Evolutionary conservation across 2,888 invertebrate species (phyloP), one percentile per base, ranked within the genome.

Genomic region (Cheilosia soror): DNA sequence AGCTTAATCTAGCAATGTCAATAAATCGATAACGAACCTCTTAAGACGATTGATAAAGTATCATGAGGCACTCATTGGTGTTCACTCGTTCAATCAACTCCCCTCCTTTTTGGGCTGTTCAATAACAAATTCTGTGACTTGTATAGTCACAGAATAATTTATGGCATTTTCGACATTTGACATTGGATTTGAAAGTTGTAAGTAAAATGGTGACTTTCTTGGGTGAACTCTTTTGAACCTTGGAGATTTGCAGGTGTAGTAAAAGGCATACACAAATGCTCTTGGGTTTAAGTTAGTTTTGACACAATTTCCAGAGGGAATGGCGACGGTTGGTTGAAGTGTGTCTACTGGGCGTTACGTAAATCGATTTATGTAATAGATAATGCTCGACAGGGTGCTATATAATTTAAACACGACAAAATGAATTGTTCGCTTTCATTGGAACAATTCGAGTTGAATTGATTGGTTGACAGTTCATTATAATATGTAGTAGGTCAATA

Each of bases 11-110:
- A 58, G 55, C 62, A 62, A 55, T 63, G 78, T 79, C 79, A 66
- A 72, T 72, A 72, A 79, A 79, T 79, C 79, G 79, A 79, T 79
- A 71, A 58, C 20, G 42, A 63, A 78, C 33, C 65, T 79, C 72
- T 72, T 72, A 79, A 60, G 58, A 65, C 72, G 58, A 79, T 72
- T 65, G 65, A 79, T 79, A 79, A 65, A 72, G 63, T 72, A 63
- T 57, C 49, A 65, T 20, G 31, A 57, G 66, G 47, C 57, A 66
- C 58, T 51, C 66, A 75, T 57, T 65, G 47, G 63, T 47, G 47
- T 75, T 75, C 40, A 66, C 20, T 20, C 20, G 1, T 11, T 37
- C 37, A 37, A 11, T 11, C 9, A 1, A 4, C 37, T 37, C 4
- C 37, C 37, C 37, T 37, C 11, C 37, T 37, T 37, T 20, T 11